phyloP scores from a whole-genome alignment of 2,113 vertebrate genomes.

The Archilochus colubris region DNA sequence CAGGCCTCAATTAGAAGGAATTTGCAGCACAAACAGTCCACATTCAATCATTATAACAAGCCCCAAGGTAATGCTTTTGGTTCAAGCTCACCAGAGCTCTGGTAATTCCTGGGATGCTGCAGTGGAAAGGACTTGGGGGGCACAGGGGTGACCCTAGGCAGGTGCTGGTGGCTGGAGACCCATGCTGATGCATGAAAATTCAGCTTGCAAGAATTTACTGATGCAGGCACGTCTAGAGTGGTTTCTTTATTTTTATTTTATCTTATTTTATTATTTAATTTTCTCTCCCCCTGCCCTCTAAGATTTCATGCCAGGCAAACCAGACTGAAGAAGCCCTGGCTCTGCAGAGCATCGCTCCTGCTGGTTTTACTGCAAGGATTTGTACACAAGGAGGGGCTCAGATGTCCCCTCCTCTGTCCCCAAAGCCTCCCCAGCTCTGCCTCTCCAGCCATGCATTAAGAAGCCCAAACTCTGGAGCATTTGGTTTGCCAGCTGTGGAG shows the following conservation, averaged over 20 bases:
- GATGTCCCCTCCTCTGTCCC: not conserved
- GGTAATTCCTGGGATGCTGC: not conserved
- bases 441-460: not conserved
- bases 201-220: not conserved
- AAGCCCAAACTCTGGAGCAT: not conserved
- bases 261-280: no score
- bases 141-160: accelerated
- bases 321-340: not conserved
- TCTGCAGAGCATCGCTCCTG: not conserved
- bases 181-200: not conserved
- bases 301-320: not conserved
- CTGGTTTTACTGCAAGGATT: not conserved
- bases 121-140: not conserved
- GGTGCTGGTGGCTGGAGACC: not conserved
- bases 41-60: not conserved
- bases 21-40: not conserved
- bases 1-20: not conserved
- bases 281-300: not conserved
- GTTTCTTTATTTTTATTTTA: not conserved
- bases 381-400: not conserved
- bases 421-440: not conserved
- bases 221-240: not conserved
- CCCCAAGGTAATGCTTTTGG: accelerated
- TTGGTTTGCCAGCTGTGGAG: not conserved
- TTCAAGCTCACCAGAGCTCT: not conserved